Evolutionary conservation across 2,888 invertebrate species (phyloP), one percentile per base, ranked within the genome.

Genomic region (Gari tellinella): DNA sequence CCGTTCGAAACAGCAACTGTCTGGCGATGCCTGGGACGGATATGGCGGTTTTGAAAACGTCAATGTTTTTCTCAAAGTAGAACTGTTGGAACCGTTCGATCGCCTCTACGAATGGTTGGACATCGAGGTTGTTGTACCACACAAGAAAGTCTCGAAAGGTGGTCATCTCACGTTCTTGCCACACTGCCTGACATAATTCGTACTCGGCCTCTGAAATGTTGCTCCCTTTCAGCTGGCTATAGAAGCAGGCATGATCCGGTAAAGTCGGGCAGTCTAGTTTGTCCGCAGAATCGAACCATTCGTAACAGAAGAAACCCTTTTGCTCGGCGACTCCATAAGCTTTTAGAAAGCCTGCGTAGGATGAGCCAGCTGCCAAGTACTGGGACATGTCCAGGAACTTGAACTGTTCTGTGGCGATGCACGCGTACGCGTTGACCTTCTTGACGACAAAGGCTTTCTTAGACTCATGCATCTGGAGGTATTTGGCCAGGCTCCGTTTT

Each of bases 81-180:
- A 77, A 74, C 12, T 56, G 23, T n/a, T 61, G 58, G 25, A 72
- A 56, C 15, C 66, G 55, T 57, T 65, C 48, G 3, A 81, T 67
- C 8, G 80, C 84, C 14, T 57, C 58, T 10, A 81, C 63, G 46
- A 83, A 79, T 3, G 78, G 74, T 3, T 23, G 45, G 3, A 79
- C 72, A 25, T 78, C 82, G n/a, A 67, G 26, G 56, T 79, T 76
- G 56, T 78, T 82, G 45, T 82, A 81, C 74, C 80, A 84, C 0
- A 62, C 64, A 0, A 84, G 62, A 53, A 81, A 84, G 48, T 84
- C 81, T 23, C 46, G 14, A 40, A 81, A 70, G 1, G 66, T 75
- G 0, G 19, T 56, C 82, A 84, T 84, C 10, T 58, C 10, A 12
- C 62, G 31, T n/a, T 77, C 48, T 7, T 46, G 40, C 82, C 84